These are phyloP conservation scores for Mungos mungo DNA, from an alignment of 2,113 vertebrate species.

Conservation along the genomic window DNA sequence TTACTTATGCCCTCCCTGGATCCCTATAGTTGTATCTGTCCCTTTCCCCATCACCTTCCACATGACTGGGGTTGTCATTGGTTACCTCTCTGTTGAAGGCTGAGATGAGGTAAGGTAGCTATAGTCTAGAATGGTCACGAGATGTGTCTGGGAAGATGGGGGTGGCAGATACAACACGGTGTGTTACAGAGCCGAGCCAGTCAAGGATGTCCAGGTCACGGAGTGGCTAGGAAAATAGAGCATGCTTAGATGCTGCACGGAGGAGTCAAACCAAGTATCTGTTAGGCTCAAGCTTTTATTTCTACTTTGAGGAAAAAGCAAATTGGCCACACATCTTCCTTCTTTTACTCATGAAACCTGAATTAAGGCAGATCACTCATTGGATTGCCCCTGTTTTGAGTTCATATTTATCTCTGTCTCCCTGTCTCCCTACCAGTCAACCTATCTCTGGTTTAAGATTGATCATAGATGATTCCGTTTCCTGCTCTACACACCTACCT, in stretches of 20 bases:
- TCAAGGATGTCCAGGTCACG: background rate
- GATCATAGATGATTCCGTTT: background rate
- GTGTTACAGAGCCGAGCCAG: background rate
- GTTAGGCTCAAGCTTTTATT: background rate
- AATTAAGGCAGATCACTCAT: background rate
- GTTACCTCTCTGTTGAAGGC: background rate
- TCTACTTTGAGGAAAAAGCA: background rate
- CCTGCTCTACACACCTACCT: background rate
- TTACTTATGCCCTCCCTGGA: background rate
- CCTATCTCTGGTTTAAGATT: background rate
- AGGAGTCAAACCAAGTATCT: background rate
- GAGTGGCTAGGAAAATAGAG: background rate
- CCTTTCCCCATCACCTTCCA: background rate
- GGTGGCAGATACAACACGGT: background rate
- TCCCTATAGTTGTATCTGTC: background rate
- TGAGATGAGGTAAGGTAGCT: background rate
- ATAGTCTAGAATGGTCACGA: background rate
- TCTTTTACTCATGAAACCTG: background rate
- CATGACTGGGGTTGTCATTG: too few relatives aligned
- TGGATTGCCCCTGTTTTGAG: background rate
- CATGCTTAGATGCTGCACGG: background rate
- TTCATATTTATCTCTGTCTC: background rate
- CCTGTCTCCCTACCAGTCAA: background rate
- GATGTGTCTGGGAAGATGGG: background rate
- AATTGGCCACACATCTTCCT: background rate